A percentile compares a stretch with the other conserved stretches of the same genome.
These are phyloP conservation scores for Telenomus remus DNA, from an alignment of 1,140 invertebrate genomes.

Conservation along the genomic window DNA sequence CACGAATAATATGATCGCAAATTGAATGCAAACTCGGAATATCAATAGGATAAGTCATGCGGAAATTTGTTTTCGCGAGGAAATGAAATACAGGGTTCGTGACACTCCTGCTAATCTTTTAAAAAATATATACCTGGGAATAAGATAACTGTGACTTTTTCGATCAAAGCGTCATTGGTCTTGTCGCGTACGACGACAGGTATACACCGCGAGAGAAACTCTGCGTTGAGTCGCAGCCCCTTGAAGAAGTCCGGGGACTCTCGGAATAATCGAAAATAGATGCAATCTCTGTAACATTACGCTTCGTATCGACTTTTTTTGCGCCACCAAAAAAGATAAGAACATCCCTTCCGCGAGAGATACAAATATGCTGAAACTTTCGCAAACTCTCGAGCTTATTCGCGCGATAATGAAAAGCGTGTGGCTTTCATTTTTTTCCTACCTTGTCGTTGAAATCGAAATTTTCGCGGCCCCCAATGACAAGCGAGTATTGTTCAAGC, in stretches of 20 bases:
- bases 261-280: slow-evolving; percentile 62
- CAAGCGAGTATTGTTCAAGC: no score
- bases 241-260: slow-evolving; percentile 45
- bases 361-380: slow-evolving; percentile 60
- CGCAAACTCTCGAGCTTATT: slow-evolving; percentile 25
- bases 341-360: slow-evolving; percentile 49
- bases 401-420: slow-evolving; percentile 24
- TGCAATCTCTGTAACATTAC: slow-evolving; percentile 60
- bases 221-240: slow-evolving; percentile 36
- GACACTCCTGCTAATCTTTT: slow-evolving; percentile 45
- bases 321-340: slow-evolving; percentile 26
- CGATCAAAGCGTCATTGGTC: slow-evolving; percentile 54
- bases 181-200: slow-evolving; percentile 49
- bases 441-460: no score
- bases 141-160: slow-evolving; percentile 53
- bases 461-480: no score
- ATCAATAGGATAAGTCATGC: slow-evolving; percentile 31
- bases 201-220: slow-evolving; percentile 49
- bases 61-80: slow-evolving; percentile 2
- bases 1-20: slow-evolving; percentile 31
- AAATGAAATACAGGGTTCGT: slow-evolving; percentile 29
- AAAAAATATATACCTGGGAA: slow-evolving; percentile 43
- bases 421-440: no score
- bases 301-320: slow-evolving; percentile 55
- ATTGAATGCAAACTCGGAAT: slow-evolving; percentile 45